A percentile compares a stretch with the other conserved stretches of the same genome.
Evolutionary conservation across 2,113 vertebrate species (phyloP).

Genomic region (Cygnus atratus): DNA sequence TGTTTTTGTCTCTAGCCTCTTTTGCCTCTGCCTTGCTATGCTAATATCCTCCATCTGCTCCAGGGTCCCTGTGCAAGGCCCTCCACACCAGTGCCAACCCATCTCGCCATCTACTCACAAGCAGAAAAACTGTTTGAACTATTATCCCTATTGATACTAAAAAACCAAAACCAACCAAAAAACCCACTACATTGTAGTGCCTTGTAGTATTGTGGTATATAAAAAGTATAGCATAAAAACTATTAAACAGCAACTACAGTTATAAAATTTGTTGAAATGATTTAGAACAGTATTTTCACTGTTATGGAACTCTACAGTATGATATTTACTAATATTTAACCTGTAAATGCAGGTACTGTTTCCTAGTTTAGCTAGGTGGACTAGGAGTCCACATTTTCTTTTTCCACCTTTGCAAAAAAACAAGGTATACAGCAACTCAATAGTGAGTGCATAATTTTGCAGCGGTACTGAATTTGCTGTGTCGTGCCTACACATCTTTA

Average conservation of each 20-base stretch:
- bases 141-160: background rate
- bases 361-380: background rate
- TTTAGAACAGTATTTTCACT: background rate
- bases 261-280: background rate
- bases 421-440: background rate
- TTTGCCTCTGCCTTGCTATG: background rate
- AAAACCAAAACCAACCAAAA: background rate
- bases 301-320: background rate
- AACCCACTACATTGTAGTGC: background rate
- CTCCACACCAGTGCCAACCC: background rate
- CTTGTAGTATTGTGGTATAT: background rate
- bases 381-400: background rate
- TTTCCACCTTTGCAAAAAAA: background rate
- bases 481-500: background rate
- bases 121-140: background rate
- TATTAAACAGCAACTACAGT: background rate
- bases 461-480: background rate
- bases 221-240: background rate
- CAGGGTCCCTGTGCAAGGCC: background rate
- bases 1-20: background rate
- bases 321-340: background rate
- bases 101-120: background rate
- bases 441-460: background rate
- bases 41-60: background rate
- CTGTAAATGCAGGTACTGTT: background rate